Conservation (phyloP, 2,797 vertebrate genomes). For the Karalla daura region DNA sequence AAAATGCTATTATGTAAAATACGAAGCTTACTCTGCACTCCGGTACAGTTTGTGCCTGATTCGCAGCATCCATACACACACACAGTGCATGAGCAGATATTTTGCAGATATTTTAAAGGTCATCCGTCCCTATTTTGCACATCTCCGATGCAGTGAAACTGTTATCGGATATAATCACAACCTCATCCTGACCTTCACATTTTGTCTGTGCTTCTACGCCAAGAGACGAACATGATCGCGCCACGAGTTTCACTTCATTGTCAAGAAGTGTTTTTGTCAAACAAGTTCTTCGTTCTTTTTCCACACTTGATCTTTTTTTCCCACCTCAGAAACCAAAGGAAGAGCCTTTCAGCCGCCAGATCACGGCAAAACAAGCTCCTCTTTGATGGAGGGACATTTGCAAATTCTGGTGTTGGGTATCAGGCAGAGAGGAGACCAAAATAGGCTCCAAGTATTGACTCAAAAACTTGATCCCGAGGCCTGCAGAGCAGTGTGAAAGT, state of each 20-base stretch:
- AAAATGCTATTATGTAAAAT: slow-evolving; percentile 69
- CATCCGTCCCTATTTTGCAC: neutral
- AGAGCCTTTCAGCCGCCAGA: neutral
- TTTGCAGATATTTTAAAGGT: slow-evolving; percentile 38
- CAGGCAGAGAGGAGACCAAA: slow-evolving; percentile 17
- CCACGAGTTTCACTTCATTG: neutral
- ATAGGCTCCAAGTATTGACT: slow-evolving; percentile 37
- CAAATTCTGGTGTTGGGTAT: slow-evolving; percentile 30
- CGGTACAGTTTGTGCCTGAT: slow-evolving; percentile 50
- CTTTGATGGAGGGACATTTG: neutral
- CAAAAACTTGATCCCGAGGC: slow-evolving; percentile 20
- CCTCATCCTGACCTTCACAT: neutral
- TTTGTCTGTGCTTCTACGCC: neutral
- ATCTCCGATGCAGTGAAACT: neutral
- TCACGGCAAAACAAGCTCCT: slow-evolving; percentile 18
- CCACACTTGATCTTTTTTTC: neutral
- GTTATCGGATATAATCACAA: neutral
- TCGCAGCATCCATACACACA: slow-evolving; percentile 3
- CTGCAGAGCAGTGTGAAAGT: slow-evolving; percentile 6
- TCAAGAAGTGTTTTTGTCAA: neutral
- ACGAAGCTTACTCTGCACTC: slow-evolving; percentile 43
- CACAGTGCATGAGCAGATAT: slow-evolving; percentile 7
- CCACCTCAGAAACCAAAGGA: neutral
- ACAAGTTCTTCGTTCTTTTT: neutral
- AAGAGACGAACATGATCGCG: neutral